Conservation (phyloP, 1,140 invertebrate species). For the Aphaenogaster floridana region DNA sequence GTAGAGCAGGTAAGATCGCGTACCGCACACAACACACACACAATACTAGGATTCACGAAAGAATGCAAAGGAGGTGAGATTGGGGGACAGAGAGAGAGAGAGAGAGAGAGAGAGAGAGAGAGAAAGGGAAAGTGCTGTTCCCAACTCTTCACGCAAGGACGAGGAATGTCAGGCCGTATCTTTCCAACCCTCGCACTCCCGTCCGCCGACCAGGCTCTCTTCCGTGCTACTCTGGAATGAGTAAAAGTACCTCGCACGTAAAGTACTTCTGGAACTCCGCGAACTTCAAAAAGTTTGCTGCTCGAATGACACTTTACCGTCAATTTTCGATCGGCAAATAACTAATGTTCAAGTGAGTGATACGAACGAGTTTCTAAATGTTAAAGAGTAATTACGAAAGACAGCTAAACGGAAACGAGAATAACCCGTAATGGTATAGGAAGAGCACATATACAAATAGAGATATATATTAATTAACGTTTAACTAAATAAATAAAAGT, state of each 20-base stretch:
- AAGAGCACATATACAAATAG: background rate
- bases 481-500: slow-evolving; percentile 16
- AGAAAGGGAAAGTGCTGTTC: slow-evolving; percentile 24
- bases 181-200: background rate
- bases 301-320: slow-evolving; percentile 63
- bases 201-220: background rate
- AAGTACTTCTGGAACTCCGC: slow-evolving; percentile 42
- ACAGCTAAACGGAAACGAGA: background rate
- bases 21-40: background rate
- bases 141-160: slow-evolving; percentile 15
- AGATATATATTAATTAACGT: slow-evolving; percentile 48
- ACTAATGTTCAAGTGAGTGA: slow-evolving; percentile 54
- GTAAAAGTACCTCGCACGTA: slow-evolving; percentile 13
- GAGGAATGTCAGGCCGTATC: slow-evolving; percentile 45
- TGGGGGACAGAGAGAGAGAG: background rate
- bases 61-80: background rate
- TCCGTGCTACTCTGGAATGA: slow-evolving; percentile 21
- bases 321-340: slow-evolving; percentile 48
- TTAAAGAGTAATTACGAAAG: slow-evolving; percentile 56
- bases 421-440: background rate
- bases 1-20: background rate
- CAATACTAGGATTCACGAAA: slow-evolving; percentile 24
- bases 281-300: slow-evolving; percentile 62
- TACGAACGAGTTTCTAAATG: slow-evolving; percentile 37
- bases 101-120: background rate